Base-by-base conservation (phyloP, 2,113 vertebrate species). In the Centropristis striata region DNA sequence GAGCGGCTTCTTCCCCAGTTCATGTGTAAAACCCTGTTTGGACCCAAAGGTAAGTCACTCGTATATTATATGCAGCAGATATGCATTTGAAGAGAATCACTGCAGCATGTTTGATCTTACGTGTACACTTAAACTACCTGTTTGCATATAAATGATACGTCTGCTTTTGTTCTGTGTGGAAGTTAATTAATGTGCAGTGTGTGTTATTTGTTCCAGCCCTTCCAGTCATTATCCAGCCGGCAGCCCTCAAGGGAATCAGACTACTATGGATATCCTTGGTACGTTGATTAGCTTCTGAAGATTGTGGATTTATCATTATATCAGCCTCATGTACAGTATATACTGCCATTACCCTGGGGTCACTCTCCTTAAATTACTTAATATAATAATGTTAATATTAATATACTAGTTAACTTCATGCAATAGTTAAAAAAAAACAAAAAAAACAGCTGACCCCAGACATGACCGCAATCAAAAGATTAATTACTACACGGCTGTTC, bases 201-300 rank as follows among this genome's bases (percentile, higher is more conserved):
- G 1, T 73, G 8, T 47, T 61, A 2, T 75, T 53, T 68, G 5
- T 69, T 13, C 41, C 91, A 95, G 94, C 94, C 94, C 4, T 94
- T 88, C 75, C 95, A 96, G 95, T 94, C 96, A 0, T 94, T 96
- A 90, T 84, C 93, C 25, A 95, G 93, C 88, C 95, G 97, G 8
- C 97, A 96, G 0, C 94, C 93, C 0, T 98, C 97, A 0, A 93
- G 96, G 85, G 98, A 98, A 88, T 92, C 94, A 0, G 98, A 99
- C 94, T 99, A 98, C 91, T 95, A 96, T 0, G 94, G 93, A 0
- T 98, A 97, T 91, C 97, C 97, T 0, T 99, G 98, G 98, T 98
- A 94, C 95, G 96, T 68, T 25, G 47, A n/a, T 63, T 57, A 21
- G 69, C 20, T 47, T 61, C 36, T 23, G 2, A 71, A 55, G 51